Evolutionary conservation across 2,888 invertebrate species (phyloP), one percentile per base, ranked within the genome.

Genomic region (Malthinus flaveolus): DNA sequence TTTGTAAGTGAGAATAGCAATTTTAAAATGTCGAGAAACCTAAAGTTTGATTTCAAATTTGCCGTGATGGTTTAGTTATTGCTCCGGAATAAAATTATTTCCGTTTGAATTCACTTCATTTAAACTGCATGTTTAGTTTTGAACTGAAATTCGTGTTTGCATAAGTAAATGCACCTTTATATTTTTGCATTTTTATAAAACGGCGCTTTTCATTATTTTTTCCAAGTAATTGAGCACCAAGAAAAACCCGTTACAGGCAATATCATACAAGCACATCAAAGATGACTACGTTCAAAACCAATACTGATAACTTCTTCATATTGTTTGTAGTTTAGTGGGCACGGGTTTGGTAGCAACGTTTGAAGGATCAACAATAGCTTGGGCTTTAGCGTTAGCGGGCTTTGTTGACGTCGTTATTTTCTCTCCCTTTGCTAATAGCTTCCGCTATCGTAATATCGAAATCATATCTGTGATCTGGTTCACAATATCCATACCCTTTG

Each of bases 381-480:
- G 36, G 34, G 49, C 49, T 52, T 52, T 49, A 57, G 46, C 53
- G 61, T 57, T 57, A 49, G 61, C 53, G 56, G 12, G 56, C 63
- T 65, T 63, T 65, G 65, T 65, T 58, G 66, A 70, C 68, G 70
- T 69, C 71, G 70, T 71, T 71, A 73, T 73, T 69, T 70, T 67
- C 70, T 63, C 71, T 68, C 71, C 68, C 69, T 72, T 71, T 67
- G 70, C 68, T 67, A 68, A 68, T 66, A 67, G 67, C 65, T 67
- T 67, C 68, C 65, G 64, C 56, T 56, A 62, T 66, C 66, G 67
- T 70, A 69, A 71, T 71, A 72, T 70, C 71, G 68, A 69, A 72
- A 72, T 73, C 72, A 72, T 72, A 72, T 73, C 73, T 65, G 65
- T 61, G 67, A 71, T 70, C 68, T 68, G 62, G 61, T 65, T 69